A percentile compares a stretch with the other conserved stretches of the same genome.
These are phyloP conservation scores for Agrochola macilenta DNA, from an alignment of 2,888 invertebrate species.

Conservation along the genomic window DNA sequence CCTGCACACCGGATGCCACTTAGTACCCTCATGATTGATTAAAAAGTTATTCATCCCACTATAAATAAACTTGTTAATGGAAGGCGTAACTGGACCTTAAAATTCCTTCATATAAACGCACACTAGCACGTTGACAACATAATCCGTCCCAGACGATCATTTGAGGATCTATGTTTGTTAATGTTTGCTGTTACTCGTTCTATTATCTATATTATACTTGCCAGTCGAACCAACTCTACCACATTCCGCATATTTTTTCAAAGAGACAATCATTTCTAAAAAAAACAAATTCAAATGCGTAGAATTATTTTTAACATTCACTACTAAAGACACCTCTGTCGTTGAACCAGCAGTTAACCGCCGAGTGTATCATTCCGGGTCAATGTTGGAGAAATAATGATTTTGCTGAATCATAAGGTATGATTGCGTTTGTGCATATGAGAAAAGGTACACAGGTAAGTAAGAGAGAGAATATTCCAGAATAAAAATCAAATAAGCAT, in stretches of 20 bases:
- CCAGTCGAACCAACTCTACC: constrained; percentile 14
- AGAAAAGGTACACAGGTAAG: constrained; percentile 44
- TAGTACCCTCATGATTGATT: constrained; percentile 85
- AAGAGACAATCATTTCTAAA: not conserved
- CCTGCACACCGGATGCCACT: constrained; percentile 80
- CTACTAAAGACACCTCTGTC: constrained; percentile 5
- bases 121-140: constrained; percentile 69
- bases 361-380: constrained; percentile 6
- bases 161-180: constrained; percentile 51
- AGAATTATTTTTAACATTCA: constrained; percentile 5
- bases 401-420: constrained; percentile 48
- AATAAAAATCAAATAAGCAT: constrained; percentile 69
- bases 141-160: constrained; percentile 61
- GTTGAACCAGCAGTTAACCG: constrained; percentile 1
- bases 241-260: constrained; percentile 15
- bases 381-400: constrained; percentile 34
- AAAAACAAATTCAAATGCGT: not conserved
- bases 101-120: constrained; percentile 81
- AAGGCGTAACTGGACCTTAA: constrained; percentile 86
- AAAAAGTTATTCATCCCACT: constrained; percentile 86
- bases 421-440: constrained; percentile 43
- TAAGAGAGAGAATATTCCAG: constrained; percentile 65
- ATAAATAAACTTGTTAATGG: constrained; percentile 89
- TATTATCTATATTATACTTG: constrained; percentile 29
- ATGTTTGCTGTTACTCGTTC: constrained; percentile 39